Percentiles rank a stretch among this genome's conserved stretches.
phyloP scores from a whole-genome alignment of 2,797 vertebrate genomes.

The Pseudopleuronectes americanus region DNA sequence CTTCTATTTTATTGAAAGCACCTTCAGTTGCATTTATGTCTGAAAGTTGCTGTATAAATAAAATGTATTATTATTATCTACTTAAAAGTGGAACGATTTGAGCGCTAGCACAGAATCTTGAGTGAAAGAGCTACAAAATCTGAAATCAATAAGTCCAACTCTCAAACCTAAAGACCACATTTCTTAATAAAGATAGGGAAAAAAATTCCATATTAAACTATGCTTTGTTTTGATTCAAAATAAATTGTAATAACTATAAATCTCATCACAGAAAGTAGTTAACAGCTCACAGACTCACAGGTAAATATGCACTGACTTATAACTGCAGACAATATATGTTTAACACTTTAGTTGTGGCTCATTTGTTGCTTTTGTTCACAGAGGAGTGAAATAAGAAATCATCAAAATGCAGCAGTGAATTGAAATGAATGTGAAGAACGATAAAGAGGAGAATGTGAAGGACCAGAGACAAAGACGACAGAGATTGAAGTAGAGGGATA shows the following conservation, averaged over 20 bases:
- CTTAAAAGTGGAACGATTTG: too few species aligned
- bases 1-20: too few species aligned
- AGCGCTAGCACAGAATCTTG: too few species aligned
- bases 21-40: too few species aligned
- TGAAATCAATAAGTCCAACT: too few species aligned
- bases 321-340: neutral
- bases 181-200: too few species aligned
- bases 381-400: neutral
- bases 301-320: neutral
- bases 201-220: too few species aligned
- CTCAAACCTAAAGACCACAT: too few species aligned
- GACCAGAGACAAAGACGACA: neutral
- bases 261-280: too few species aligned
- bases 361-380: conserved; percentile 15
- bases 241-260: neutral
- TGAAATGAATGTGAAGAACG: neutral
- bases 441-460: neutral
- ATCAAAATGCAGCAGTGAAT: conserved; percentile 13
- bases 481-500: neutral
- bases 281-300: neutral
- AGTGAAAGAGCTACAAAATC: too few species aligned
- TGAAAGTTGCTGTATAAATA: too few species aligned
- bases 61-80: too few species aligned
- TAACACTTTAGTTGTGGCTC: neutral
- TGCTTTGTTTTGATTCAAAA: neutral